Base-by-base conservation (phyloP, 2,797 vertebrate species). In the Coracias cyanogaster region DNA sequence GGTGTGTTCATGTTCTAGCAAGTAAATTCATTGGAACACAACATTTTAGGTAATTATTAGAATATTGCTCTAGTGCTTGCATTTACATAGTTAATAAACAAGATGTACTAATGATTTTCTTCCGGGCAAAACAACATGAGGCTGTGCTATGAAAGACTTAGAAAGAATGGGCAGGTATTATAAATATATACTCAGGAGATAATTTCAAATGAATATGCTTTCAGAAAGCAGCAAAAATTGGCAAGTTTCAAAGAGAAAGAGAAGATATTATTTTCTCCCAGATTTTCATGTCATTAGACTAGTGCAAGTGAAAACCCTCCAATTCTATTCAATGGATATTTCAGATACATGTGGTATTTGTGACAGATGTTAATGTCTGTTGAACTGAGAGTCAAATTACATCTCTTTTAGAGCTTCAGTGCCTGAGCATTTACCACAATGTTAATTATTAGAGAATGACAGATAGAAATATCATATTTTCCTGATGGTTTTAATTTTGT, bases 191-290 rank as follows among this genome's bases (percentile, higher is more conserved):
- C 8, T 48, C 8, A 73, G 28, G 17, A 57, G 22, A 67, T 65
- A 31, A 81, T 37, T 74, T 86, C n/a, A 64, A 71, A 67, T 35
- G 3, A 77, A 49, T 61, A 45, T 24, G 3, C 54, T 61, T 71
- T 49, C 35, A 65, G 29, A 52, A 87, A 89, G 76, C 71, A 49
- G 9, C 35, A 83, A 62, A 87, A 65, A 29, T 17, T 29, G 4
- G 8, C 37, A 37, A 49, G 11, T 66, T 54, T 60, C 45, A 89
- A 77, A 58, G 3, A 62, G 15, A 73, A 85, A 48, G 19, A 87
- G 35, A 83, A 73, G 2, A 13, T n/a, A 12, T 12, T 41, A 6
- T 35, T 12, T 10, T 0, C 9, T 8, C 7, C 5, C 3, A 6
- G 16, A 39, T 67, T 89, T 86, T 87, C 8, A n/a, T 69, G 21